A percentile compares a stretch with the other conserved stretches of the same genome.
Conservation (phyloP, 2,797 vertebrate species). For the Hypotaenidia okinawae region DNA sequence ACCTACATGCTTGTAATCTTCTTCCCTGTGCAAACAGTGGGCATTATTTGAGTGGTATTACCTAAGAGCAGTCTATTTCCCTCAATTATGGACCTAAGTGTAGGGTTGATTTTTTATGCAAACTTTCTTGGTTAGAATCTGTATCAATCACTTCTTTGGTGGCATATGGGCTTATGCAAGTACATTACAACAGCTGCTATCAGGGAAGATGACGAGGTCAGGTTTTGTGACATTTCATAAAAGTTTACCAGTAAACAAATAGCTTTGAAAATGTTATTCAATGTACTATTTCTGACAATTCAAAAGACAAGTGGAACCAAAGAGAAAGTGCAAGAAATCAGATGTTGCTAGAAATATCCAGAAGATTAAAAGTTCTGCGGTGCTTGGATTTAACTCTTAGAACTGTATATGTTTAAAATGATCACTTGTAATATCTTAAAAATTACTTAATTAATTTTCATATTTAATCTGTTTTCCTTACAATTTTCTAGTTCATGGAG, state of each 20-base stretch:
- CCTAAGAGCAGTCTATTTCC: not conserved
- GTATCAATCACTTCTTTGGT: not conserved
- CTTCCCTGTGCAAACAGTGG: not conserved
- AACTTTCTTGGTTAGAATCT: not conserved
- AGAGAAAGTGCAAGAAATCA: not conserved
- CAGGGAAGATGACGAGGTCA: not conserved
- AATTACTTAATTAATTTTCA: not conserved
- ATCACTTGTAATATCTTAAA: not conserved
- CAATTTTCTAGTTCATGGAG: not conserved
- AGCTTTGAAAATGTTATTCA: not conserved
- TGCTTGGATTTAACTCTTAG: not conserved
- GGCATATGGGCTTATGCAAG: accelerated
- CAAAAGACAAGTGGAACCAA: not conserved
- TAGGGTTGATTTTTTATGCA: not conserved
- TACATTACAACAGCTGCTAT: accelerated
- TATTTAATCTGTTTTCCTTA: not conserved
- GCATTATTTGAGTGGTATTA: not conserved
- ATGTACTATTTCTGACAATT: not conserved
- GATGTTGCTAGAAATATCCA: not conserved
- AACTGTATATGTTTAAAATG: not conserved
- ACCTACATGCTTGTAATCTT: not conserved
- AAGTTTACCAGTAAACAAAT: not conserved
- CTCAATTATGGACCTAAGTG: not conserved
- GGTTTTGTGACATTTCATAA: not conserved
- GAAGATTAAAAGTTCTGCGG: not conserved